Conservation (phyloP, 2,113 vertebrate species). For the Otis tarda region DNA sequence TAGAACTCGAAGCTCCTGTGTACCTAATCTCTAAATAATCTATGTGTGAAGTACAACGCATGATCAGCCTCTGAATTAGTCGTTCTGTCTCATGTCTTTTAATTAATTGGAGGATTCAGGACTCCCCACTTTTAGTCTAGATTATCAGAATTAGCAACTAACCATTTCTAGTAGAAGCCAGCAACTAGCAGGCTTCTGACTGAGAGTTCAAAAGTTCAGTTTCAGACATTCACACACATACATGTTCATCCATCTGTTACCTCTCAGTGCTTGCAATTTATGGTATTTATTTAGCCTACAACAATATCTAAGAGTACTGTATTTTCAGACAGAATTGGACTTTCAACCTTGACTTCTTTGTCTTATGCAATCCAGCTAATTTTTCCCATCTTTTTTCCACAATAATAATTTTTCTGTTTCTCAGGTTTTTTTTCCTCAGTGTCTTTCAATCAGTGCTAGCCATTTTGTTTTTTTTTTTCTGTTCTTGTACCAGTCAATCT, state of each 20-base stretch:
- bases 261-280: neutral
- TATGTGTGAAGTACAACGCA: accelerated
- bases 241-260: neutral
- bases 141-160: neutral
- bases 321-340: neutral
- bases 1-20: neutral
- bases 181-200: neutral
- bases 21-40: neutral
- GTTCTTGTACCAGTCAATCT: neutral
- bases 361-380: neutral
- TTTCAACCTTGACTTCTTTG: neutral
- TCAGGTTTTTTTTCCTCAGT: neutral
- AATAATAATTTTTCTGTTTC: neutral
- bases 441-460: neutral
- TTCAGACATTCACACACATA: neutral
- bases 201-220: neutral
- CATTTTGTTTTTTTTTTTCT: neutral
- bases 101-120: neutral
- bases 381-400: neutral
- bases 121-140: neutral
- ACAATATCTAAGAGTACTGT: neutral
- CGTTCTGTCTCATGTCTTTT: neutral
- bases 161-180: neutral
- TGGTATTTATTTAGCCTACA: neutral
- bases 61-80: neutral